Evolutionary conservation across 1,140 invertebrate species (phyloP), one percentile per base, ranked within the genome.

Genomic region (Lutraria rhynchaena): DNA sequence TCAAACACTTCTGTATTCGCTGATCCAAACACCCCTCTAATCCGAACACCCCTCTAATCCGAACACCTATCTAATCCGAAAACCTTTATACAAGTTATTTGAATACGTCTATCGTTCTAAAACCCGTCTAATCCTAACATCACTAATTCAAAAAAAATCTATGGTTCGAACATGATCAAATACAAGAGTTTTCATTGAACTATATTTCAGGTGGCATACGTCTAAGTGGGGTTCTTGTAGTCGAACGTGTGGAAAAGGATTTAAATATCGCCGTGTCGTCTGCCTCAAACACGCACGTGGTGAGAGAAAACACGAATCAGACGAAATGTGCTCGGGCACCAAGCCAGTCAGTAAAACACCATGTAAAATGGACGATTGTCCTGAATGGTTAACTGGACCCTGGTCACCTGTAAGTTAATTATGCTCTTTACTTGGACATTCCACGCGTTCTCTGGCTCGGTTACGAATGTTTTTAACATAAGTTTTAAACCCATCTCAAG

Each of bases 161-260:
- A 22, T 24, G 1, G 1, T 58, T 58, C 27, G n/a, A n/a, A n/a
- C n/a, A n/a, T n/a, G n/a, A n/a, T n/a, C n/a, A n/a, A n/a, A n/a
- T n/a, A n/a, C n/a, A n/a, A n/a, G 0, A n/a, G n/a, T n/a, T n/a
- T n/a, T n/a, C n/a, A n/a, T n/a, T n/a, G n/a, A n/a, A n/a, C 22
- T 53, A 5, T 27, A 31, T 24, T 65, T 7, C 57, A 81, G 78
- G 57, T 81, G 78, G 78, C 70, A 73, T 27, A 51, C 60, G 3
- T 81, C 69, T 11, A 81, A 81, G 31, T 81, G 78, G 78, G 60
- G 78, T 7, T 63, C 69, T 17, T 81, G 78, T 31, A 81, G 78
- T 41, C 69, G 69, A 2, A 73, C 78, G 29, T 81, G 78, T 51
- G 78, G 69, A 1, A 58, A 63, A 15, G 78, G 78, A 1, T 65